Evolutionary conservation across 2,888 invertebrate species (phyloP), one percentile per base, ranked within the genome.

Genomic region (Kuschelorhynchus macadamiae): DNA sequence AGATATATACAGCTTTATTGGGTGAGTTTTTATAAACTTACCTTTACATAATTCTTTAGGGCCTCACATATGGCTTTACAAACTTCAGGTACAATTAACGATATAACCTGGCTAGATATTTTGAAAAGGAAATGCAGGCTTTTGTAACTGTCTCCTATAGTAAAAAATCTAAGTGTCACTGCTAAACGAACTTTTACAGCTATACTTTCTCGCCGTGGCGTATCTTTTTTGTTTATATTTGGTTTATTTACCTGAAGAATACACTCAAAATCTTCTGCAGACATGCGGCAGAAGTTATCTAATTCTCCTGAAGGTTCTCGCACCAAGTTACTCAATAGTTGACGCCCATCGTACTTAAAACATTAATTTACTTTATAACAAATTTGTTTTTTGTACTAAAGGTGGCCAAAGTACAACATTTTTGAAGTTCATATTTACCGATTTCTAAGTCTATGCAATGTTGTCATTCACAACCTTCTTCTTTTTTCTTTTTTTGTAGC

Each of bases 271-370:
- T 69, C 66, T 69, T 59, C 52, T 25, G 61, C 68, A 52, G 55
- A 25, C 25, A 25, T 25, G 7, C 25, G 25, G 25, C 25, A 25
- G 25, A 25, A 25, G 25, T 25, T 25, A 9, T 56, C 44, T 41
- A 56, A 56, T 41, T 56, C 18, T 42, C 30, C 52, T 14, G 39
- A 56, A 1, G 86, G 86, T 8, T 88, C 71, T 71, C 86, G 85
- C 64, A 86, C 82, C 50, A 91, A 82, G 20, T 88, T 88, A 1
- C 84, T 81, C 63, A 92, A 85, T 76, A 90, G 89, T 66, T 85
- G 84, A 42, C 86, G 86, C 21, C 61, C 61, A 18, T 61, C 61
- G 17, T 61, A 36, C 50, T 39, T 52, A 36, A 61, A 61, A 61
- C 16, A 36, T 32, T 14, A 52, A 32, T 7, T 36, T 36, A 7